A percentile compares a stretch with the other conserved stretches of the same genome.
These are phyloP conservation scores for Cerceris ruficornis DNA, from an alignment of 2,888 invertebrate genomes.

Conservation along the genomic window DNA sequence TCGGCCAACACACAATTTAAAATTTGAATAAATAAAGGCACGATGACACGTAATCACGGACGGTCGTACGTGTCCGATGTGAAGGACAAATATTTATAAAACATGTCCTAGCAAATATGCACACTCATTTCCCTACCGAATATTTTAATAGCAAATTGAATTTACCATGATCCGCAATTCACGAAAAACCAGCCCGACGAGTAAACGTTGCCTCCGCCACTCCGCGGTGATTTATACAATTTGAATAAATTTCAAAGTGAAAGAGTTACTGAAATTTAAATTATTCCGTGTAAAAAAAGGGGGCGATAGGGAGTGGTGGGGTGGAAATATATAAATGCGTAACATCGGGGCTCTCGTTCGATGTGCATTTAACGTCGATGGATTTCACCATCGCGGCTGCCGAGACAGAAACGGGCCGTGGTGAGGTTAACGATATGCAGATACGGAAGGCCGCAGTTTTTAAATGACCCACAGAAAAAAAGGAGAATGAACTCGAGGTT, in stretches of 20 bases:
- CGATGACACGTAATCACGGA: no score
- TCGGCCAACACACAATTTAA: no score
- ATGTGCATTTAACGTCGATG: conserved; percentile 44
- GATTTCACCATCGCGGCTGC: conserved; percentile 29
- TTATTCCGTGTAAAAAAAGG: conserved; percentile 17
- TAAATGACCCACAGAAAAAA: conserved; percentile 69
- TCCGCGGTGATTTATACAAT: conserved; percentile 26
- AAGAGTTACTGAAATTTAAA: conserved; percentile 32
- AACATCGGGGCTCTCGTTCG: conserved; percentile 23
- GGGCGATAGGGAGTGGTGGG: background rate
- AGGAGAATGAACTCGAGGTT: conserved; percentile 46
- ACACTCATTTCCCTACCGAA: background rate
- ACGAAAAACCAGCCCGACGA: conserved; percentile 22
- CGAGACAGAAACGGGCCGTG: conserved; percentile 36
- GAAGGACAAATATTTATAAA: background rate
- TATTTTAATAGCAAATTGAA: background rate
- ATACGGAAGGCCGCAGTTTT: conserved; percentile 73
- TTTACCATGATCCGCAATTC: background rate
- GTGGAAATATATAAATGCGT: conserved; percentile 5
- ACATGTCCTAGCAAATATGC: conserved; percentile 46
- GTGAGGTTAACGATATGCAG: conserved; percentile 78
- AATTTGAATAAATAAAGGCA: no score
- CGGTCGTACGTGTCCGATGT: no score
- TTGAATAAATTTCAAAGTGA: conserved; percentile 38
- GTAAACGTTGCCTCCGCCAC: conserved; percentile 14